These are phyloP conservation scores for Octomys mimax DNA, from an alignment of 2,797 vertebrate species.

Conservation along the genomic window DNA sequence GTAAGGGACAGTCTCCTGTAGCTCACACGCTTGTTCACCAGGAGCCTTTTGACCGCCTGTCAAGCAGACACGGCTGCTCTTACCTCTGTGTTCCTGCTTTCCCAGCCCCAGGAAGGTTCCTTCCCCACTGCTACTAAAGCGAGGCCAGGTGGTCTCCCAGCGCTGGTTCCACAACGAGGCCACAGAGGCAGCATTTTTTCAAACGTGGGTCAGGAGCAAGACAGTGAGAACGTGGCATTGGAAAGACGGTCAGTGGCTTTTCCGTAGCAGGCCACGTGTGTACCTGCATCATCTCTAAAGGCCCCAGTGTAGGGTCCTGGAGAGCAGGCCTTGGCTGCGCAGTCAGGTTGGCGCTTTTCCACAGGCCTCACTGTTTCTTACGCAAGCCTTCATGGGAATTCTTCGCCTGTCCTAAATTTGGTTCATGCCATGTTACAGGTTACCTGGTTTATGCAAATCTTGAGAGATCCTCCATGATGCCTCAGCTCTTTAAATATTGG, in stretches of 20 bases:
- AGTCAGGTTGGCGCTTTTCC: not conserved
- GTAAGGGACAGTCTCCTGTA: not conserved
- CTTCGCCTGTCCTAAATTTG: constrained; percentile 8
- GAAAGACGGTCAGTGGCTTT: not conserved
- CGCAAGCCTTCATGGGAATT: not conserved
- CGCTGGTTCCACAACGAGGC: not conserved
- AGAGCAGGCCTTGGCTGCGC: not conserved
- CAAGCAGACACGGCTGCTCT: not conserved
- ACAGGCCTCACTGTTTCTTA: not conserved
- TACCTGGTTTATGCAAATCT: constrained; percentile 3
- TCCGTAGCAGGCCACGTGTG: not conserved
- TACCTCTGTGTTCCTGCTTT: constrained; percentile 4
- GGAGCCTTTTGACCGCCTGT: not conserved
- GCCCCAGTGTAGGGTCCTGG: not conserved
- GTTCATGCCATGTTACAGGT: constrained; percentile 4
- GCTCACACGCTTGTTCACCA: not conserved
- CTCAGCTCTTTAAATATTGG: constrained; percentile 2
- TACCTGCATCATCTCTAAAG: not conserved
- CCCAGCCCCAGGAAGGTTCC: not conserved
- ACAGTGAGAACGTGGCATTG: not conserved
- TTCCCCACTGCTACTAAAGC: constrained; percentile 46
- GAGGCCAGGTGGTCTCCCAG: not conserved
- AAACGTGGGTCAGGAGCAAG: not conserved
- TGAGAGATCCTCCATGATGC: not conserved
- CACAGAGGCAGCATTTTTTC: not conserved